phyloP scores from a whole-genome alignment of 2,888 invertebrate genomes.

The Sclerodermus sp. region DNA sequence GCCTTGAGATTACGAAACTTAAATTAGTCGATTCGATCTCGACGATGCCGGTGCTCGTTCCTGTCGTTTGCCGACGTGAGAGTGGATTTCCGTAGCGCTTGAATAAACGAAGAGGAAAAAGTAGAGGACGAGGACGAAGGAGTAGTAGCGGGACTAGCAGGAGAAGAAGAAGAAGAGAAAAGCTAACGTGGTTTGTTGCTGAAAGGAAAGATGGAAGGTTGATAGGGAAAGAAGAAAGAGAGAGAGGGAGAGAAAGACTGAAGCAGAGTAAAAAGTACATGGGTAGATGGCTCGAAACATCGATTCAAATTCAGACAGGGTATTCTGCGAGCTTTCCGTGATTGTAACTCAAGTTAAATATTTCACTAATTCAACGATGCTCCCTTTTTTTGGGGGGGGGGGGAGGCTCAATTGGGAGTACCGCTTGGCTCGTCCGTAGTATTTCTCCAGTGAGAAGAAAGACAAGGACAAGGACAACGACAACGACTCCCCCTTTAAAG shows the following conservation, averaged over 20 bases:
- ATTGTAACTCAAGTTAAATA: constrained; percentile 42
- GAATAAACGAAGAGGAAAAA: background rate
- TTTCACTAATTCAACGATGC: constrained; percentile 33
- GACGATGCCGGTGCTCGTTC: background rate
- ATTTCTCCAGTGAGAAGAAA: too few relatives aligned
- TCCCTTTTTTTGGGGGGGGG: too few relatives aligned
- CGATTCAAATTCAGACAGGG: constrained; percentile 18
- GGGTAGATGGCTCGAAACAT: background rate
- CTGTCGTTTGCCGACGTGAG: background rate
- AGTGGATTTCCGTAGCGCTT: background rate
- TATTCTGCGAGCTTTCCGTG: constrained; percentile 24
- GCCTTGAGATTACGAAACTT: constrained; percentile 4
- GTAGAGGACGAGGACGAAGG: background rate
- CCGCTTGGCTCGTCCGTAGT: too few relatives aligned
- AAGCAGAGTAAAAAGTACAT: background rate
- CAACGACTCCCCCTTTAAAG: too few relatives aligned
- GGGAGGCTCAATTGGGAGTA: too few relatives aligned
- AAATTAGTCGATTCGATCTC: background rate
- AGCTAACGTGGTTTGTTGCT: too few relatives aligned
- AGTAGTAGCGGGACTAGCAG: background rate
- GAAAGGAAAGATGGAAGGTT: background rate
- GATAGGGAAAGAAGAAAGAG: background rate
- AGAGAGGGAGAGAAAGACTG: background rate
- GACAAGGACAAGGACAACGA: too few relatives aligned
- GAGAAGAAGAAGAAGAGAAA: too few relatives aligned